Base-by-base conservation (phyloP, 2,888 invertebrate species). In the Pinctada fucata region DNA sequence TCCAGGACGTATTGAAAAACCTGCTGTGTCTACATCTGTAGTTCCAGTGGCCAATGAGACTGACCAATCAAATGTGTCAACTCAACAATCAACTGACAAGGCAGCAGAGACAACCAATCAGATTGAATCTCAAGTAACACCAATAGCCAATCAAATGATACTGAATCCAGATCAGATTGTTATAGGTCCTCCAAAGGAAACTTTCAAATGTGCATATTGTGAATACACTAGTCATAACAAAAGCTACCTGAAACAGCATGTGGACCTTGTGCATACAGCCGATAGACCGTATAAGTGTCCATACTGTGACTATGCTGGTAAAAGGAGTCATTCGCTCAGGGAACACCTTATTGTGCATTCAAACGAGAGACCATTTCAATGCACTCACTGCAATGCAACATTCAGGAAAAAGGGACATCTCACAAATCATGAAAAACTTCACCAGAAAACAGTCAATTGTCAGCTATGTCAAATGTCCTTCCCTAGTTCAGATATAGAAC, bases 271-370 rank as follows among this genome's bases (percentile, higher is more conserved):
- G 3, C 92, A 92, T 80, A 88, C 84, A 52, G 86, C 88, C n/a
- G 89, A 89, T 45, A 83, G 91, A 13, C 91, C 91, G 3, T 91
- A 87, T 79, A 91, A 91, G 78, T 92, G 92, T 79, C 91, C 91
- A 1, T 91, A 89, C 82, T 92, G 92, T 82, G 91, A 91, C 79
- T 92, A 92, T 78, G 91, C 92, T 49, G 91, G 92, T 3, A 92
- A 92, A 75, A 83, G 91, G 3, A 90, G 91, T 58, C 91, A 91
- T 79, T 89, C 91, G 2, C 79, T 92, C 66, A 85, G 90, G 50
- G 91, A 91, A 79, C 92, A 92, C 78, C 76, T 91, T 72, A 87
- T 91, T 1, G 91, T 92, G 5, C 92, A 92, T 78, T 90, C 91
- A 6, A 88, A 88, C 64, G 88, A 90, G 65, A 74, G 91, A 8